Base-by-base conservation (phyloP, 2,888 invertebrate species). In the Callyntrura guangdongensis region DNA sequence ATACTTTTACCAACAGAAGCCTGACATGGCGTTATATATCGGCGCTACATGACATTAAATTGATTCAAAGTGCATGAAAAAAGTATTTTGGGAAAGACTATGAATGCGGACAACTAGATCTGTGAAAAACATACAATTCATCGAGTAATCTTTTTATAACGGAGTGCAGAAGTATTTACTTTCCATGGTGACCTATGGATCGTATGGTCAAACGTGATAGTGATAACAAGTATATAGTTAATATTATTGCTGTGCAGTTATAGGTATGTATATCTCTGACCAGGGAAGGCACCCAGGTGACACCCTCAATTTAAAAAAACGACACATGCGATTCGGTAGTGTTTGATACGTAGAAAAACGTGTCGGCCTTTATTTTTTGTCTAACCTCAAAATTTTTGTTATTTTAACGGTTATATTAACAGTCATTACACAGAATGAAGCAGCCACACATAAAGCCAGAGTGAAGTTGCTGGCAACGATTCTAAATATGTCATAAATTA, bases 121-220 rank as follows among this genome's bases (percentile, higher is more conserved):
- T 17, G n/a, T 59, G 59, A 59, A 59, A 59, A 59, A 12, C 27
- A 67, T 67, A 11, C 12, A 25, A 14, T 25, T 36, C 36, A 36
- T 36, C 6, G 36, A 36, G 3, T 6, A 36, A 36, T 36, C 36
- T 36, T 36, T 5, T n/a, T 67, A 67, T 27, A 14, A 67, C 27
- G 67, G 25, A 45, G 36, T 47, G 47, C 47, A 45, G 45, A 47
- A 5, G 53, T 69, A 36, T 72, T 72, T 72, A 72, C 45, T 72
- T 72, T 72, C 17, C 9, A 9, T 45, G 47, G 20, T 47, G 47
- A 47, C 59, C 59, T 59, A n/a, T 17, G 53, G 2, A 36, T 36
- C 36, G 2, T 6, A 4, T 6, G 36, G 36, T 36, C 36, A 36
- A 36, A 6, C 6, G 36, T 36, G 36, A 36, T 36, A 36, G n/a